A percentile compares a stretch with the other conserved stretches of the same genome.
phyloP scores from a whole-genome alignment of 92 coral and sea anemone species.

The Zoanthus gigantus region DNA sequence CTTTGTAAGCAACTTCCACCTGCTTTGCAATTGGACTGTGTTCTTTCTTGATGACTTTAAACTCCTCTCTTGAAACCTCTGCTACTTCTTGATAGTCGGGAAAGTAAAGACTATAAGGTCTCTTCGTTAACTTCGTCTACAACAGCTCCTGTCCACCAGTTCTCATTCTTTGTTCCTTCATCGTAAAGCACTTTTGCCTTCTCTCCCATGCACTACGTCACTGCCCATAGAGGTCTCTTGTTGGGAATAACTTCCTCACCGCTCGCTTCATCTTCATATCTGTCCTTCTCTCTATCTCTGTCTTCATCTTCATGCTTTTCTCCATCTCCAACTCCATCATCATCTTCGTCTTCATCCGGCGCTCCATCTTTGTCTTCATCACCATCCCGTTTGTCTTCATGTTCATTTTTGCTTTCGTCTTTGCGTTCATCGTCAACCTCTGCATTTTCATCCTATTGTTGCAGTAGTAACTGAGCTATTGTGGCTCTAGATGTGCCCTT shows the following conservation, averaged over 20 bases:
- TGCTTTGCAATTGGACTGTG: too few species aligned
- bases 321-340: background rate
- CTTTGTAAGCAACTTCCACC: too few species aligned
- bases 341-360: background rate
- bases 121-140: too few species aligned
- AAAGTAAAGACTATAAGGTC: too few species aligned
- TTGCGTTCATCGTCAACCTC: background rate
- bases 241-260: slow-evolving; percentile 18
- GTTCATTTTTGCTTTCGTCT: background rate
- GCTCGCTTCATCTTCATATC: slow-evolving; percentile 27
- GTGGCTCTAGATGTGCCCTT: slow-evolving; percentile 3
- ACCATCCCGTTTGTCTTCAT: background rate
- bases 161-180: slow-evolving; percentile 44
- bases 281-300: background rate
- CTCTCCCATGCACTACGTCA: slow-evolving; percentile 18
- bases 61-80: too few species aligned
- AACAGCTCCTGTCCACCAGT: slow-evolving; percentile 22
- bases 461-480: slow-evolving; percentile 5
- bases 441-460: background rate
- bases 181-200: slow-evolving; percentile 47
- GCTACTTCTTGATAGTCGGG: too few species aligned
- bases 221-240: slow-evolving; percentile 40
- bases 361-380: background rate
- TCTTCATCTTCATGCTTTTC: background rate
- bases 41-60: too few species aligned